Evolutionary conservation across 2,888 invertebrate genomes (phyloP), one percentile per base, ranked within the genome.

Genomic region (Morinoia aosen): DNA sequence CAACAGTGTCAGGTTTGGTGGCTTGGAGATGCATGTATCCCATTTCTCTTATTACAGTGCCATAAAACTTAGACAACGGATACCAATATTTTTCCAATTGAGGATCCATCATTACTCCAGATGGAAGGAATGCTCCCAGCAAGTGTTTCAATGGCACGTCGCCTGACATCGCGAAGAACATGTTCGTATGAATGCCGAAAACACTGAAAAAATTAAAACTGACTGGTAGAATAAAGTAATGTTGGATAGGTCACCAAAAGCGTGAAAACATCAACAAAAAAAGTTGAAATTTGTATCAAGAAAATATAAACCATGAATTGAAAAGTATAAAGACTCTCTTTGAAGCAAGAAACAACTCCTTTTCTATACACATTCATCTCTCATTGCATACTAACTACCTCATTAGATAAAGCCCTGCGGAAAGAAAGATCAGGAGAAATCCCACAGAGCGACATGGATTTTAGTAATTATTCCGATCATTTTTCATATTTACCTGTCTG

Each of bases 1-100:
- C 99, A 96, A 98, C 97, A 0, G 99, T 99, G 97, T 99, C 99
- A 33, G 99, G 99, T 97, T 99, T 99, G 0, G 99, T 98, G 0
- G 98, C 98, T 97, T 99, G 99, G 11, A 99, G 96, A 97, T 99
- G 99, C 97, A 98, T 95, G 97, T 98, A 98, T 12, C 98, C 98
- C 25, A 97, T 96, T 96, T 98, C 98, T 91, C 97, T 96, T 16
- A 97, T n/a, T 5, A 97, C 14, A 61, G 96, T 96, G n/a, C 95
- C 95, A 5, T 97, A 96, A 58, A 96, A 97, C 19, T 97, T 96
- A 25, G 95, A 56, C 48, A 97, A 95, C 11, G 97, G 97, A 96
- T 97, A 97, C 91, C 97, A 33, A 90, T 96, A 97, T 5, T 96
- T 95, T 56, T 96, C 95, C 58, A 97, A 97, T 58, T 97, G 96